phyloP scores from a whole-genome alignment of 2,888 invertebrate genomes.

The Sinelater perroti region DNA sequence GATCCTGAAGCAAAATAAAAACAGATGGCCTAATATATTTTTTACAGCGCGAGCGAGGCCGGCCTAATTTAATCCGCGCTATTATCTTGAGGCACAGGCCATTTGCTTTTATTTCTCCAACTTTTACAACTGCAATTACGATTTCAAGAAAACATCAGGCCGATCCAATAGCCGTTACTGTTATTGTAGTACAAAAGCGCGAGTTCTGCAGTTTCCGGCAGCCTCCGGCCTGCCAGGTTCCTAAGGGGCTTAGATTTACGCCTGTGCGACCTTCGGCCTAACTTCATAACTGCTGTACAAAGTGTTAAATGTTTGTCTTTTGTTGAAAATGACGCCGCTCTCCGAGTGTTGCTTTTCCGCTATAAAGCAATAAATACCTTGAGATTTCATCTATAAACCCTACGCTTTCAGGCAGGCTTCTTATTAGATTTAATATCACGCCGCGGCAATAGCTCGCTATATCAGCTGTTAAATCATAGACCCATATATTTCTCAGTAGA shows the following conservation, averaged over 20 bases:
- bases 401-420: no score
- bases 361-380: no score
- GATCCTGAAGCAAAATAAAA: constrained; percentile 54
- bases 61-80: constrained; percentile 56
- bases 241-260: constrained; percentile 1
- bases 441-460: no score
- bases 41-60: constrained; percentile 51
- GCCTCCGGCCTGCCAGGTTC: constrained; percentile 16
- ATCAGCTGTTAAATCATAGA: no score
- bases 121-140: constrained; percentile 52
- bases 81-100: constrained; percentile 56
- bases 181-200: constrained; percentile 35
- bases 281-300: constrained; percentile 7
- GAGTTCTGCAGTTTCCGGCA: constrained; percentile 27
- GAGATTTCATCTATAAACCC: no score
- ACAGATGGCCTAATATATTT: constrained; percentile 56
- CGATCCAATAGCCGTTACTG: constrained; percentile 48
- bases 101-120: constrained; percentile 57
- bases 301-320: no score
- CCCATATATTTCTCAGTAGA: no score
- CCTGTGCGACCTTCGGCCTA: neutral
- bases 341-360: no score
- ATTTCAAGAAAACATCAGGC: constrained; percentile 50
- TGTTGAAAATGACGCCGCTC: no score
- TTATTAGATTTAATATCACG: no score